Percentiles rank a stretch among this genome's conserved stretches.
These are phyloP conservation scores for Lottia scabra DNA, from an alignment of 2,888 invertebrate genomes.

Conservation along the genomic window DNA sequence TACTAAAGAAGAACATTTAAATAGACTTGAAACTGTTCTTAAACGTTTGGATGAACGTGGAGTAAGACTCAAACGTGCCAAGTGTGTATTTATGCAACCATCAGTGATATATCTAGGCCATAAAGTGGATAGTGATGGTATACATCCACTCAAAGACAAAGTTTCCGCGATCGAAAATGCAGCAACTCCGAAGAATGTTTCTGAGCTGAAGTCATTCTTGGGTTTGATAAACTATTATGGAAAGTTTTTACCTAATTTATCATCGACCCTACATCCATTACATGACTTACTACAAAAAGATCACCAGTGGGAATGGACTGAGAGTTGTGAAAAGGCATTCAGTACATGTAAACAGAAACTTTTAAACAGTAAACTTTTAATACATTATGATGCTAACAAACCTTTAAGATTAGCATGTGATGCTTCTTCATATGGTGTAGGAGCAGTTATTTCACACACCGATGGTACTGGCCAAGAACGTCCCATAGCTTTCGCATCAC, in stretches of 20 bases:
- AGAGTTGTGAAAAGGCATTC: constrained; percentile 19
- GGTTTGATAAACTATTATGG: constrained; percentile 6
- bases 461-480: constrained; percentile 44
- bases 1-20: background rate
- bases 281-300: constrained; percentile 27
- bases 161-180: no score
- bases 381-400: constrained; percentile 30
- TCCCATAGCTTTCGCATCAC: constrained; percentile 68
- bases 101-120: no score
- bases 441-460: constrained; percentile 37
- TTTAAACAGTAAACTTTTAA: constrained; percentile 12
- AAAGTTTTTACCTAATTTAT: constrained; percentile 15
- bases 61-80: no score
- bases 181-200: no score
- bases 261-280: constrained; percentile 14
- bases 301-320: constrained; percentile 31
- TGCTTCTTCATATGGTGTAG: constrained; percentile 39
- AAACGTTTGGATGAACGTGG: no score
- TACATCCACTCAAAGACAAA: no score
- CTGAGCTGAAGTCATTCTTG: constrained; percentile 41
- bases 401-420: constrained; percentile 34
- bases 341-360: constrained; percentile 8
- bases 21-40: no score
- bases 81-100: no score
- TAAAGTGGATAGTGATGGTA: no score